Evolutionary conservation across 1,140 invertebrate species (phyloP).

Genomic region (Rhopalosiphum maidis): DNA sequence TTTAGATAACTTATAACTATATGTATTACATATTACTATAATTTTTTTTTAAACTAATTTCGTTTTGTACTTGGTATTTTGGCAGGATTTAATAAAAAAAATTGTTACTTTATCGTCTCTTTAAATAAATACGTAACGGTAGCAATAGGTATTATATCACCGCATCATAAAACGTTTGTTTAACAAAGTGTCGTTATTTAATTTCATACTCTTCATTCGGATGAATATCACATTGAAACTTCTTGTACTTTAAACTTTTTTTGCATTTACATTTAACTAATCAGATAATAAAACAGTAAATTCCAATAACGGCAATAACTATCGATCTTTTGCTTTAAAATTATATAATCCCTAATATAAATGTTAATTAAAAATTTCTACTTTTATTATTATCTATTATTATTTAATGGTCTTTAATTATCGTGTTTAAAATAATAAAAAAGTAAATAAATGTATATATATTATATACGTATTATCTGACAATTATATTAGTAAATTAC

Average conservation of each 20-base stretch:
- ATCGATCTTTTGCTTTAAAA: neutral
- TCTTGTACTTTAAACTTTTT: slow-evolving; percentile 8
- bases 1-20: too few relatives aligned
- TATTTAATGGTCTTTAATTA: too few relatives aligned
- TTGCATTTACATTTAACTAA: neutral
- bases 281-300: neutral
- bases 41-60: neutral
- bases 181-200: neutral
- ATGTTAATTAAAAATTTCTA: neutral
- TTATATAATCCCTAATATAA: neutral
- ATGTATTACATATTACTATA: too few relatives aligned
- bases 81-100: neutral
- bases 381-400: neutral
- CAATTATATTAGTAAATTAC: neutral
- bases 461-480: neutral
- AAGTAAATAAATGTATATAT: too few relatives aligned
- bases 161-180: neutral
- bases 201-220: neutral
- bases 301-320: neutral
- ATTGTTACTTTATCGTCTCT: neutral
- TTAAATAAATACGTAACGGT: neutral
- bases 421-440: too few relatives aligned
- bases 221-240: slow-evolving; percentile 24
- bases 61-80: neutral
- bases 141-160: neutral